phyloP scores from a whole-genome alignment of 2,113 vertebrate species.

The Mungos mungo region DNA sequence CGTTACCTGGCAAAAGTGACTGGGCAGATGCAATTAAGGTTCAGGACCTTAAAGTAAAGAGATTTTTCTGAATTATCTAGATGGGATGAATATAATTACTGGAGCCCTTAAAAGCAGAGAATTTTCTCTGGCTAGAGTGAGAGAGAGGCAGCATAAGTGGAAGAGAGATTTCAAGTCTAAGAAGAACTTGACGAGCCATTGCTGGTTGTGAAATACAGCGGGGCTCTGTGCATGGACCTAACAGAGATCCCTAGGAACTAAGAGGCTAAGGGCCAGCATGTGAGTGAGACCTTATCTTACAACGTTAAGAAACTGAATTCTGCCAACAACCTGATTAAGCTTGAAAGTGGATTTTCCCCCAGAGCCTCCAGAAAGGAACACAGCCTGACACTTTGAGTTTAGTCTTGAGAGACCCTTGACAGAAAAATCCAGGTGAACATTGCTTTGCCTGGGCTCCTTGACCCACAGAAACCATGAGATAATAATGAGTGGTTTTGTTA shows the following conservation, averaged over 20 bases:
- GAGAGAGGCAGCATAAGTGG: neutral
- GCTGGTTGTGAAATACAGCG: neutral
- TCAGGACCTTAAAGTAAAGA: neutral
- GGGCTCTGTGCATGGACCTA: neutral
- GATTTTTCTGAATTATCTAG: neutral
- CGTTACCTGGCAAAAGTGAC: neutral
- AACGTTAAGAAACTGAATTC: neutral
- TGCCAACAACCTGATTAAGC: neutral
- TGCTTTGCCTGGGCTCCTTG: neutral
- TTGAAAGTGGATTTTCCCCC: neutral
- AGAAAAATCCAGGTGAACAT: neutral
- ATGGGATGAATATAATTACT: neutral
- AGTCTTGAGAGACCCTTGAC: neutral
- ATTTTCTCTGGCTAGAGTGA: neutral
- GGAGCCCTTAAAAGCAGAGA: neutral
- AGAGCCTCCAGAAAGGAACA: neutral
- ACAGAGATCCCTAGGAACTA: neutral
- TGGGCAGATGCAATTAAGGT: neutral
- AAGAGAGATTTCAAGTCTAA: neutral
- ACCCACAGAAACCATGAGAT: neutral
- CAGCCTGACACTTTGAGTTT: neutral
- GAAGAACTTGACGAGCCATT: neutral
- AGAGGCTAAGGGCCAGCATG: neutral
- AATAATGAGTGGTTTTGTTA: neutral
- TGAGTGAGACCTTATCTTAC: neutral